A percentile compares a stretch with the other conserved stretches of the same genome.
Evolutionary conservation across 30 jellyfish, hydroid and myxozoan species (phyloP).

Genomic region (Hydra vulgaris): DNA sequence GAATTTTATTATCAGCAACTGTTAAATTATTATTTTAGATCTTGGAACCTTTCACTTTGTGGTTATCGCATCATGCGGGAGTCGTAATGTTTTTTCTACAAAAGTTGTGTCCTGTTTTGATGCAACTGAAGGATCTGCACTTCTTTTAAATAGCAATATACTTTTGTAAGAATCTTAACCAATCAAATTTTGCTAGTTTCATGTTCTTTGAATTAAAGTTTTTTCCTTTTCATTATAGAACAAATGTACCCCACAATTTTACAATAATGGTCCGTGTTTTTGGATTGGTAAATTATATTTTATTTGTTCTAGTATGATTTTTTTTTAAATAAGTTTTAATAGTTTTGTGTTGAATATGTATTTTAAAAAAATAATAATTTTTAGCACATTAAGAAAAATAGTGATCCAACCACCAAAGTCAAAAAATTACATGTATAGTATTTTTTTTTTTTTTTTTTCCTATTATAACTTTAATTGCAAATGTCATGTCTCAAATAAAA

Average conservation of each 20-base stretch:
- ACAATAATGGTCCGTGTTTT: constrained; percentile 58
- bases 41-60: constrained; percentile 93
- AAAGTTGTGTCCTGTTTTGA: constrained; percentile 72
- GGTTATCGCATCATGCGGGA: constrained; percentile 84
- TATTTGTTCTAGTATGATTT: too few relatives aligned
- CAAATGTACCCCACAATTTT: constrained; percentile 79
- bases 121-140: constrained; percentile 52
- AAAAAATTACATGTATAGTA: constrained; percentile 39
- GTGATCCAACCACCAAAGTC: constrained; percentile 23
- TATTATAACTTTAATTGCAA: constrained; percentile 4
- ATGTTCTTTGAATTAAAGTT: too few relatives aligned
- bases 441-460: not conserved
- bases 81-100: constrained; percentile 63
- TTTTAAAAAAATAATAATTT: not conserved
- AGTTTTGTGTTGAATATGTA: not conserved
- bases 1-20: not conserved
- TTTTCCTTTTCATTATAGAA: constrained; percentile 27
- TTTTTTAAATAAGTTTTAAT: not conserved
- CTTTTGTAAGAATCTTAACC: constrained; percentile 39
- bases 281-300: constrained; percentile 74
- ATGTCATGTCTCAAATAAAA: not conserved
- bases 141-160: constrained; percentile 53
- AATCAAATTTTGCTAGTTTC: too few relatives aligned
- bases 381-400: constrained; percentile 34
- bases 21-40: constrained; percentile 35